Percentiles rank a stretch among this genome's conserved stretches.
Evolutionary conservation across 1,140 invertebrate species (phyloP).

Genomic region (Protaetia brevitarsis): DNA sequence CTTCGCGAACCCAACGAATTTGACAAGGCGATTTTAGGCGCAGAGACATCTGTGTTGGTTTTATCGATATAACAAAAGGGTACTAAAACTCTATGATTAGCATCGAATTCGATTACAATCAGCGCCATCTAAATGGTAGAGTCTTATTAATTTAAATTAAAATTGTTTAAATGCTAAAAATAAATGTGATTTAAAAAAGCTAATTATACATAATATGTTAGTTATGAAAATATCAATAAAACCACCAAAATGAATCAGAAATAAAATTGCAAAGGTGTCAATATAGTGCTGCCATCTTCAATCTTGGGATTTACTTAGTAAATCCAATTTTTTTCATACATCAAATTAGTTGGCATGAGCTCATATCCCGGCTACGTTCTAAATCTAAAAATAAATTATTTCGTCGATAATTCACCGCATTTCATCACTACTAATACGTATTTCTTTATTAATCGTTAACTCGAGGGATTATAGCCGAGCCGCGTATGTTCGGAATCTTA

Average conservation of each 20-base stretch:
- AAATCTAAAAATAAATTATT: not conserved
- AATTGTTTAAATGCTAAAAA: too few species aligned
- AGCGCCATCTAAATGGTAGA: too few species aligned
- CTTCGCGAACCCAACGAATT: not conserved
- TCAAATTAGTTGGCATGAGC: not conserved
- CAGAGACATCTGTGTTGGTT: too few species aligned
- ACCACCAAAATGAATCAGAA: constrained; percentile 13
- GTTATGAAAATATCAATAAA: not conserved
- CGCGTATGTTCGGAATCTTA: not conserved
- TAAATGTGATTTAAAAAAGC: too few species aligned
- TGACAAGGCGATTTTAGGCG: too few species aligned
- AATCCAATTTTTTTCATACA: not conserved
- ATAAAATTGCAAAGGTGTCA: not conserved
- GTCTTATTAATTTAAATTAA: too few species aligned
- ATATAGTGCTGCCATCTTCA: constrained; percentile 1
- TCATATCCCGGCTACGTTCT: not conserved
- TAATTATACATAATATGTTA: too few species aligned
- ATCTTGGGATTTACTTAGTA: not conserved
- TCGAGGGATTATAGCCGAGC: not conserved
- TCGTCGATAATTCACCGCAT: not conserved
- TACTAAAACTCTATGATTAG: too few species aligned
- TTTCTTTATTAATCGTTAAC: not conserved
- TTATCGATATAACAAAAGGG: too few species aligned
- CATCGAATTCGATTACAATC: too few species aligned
- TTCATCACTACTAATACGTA: not conserved